phyloP scores from a whole-genome alignment of 2,888 invertebrate genomes.

The Periphyllus acericola region DNA sequence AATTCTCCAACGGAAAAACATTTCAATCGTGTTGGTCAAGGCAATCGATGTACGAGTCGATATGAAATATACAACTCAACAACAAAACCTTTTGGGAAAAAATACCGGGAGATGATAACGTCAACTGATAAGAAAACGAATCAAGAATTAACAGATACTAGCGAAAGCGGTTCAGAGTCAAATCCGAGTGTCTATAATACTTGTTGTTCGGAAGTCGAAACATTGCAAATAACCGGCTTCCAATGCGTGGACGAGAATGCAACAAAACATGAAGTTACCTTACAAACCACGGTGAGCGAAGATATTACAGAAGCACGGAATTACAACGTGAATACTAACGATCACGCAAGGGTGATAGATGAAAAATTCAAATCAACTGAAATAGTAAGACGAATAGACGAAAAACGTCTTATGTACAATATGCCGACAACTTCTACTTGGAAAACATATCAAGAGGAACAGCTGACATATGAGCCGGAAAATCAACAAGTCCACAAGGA shows the following conservation, averaged over 20 bases:
- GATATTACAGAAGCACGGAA: constrained; percentile 62
- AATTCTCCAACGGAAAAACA: constrained; percentile 28
- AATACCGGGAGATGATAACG: constrained; percentile 62
- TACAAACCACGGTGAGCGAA: constrained; percentile 54
- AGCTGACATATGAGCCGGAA: constrained; percentile 65
- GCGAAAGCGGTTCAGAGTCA: constrained; percentile 57
- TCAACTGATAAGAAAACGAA: constrained; percentile 18
- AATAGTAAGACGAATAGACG: constrained; percentile 46
- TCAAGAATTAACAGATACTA: constrained; percentile 67
- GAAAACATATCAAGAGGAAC: constrained; percentile 64
- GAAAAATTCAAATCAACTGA: constrained; percentile 57
- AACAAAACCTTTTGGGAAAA: constrained; percentile 63
- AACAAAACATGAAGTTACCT: constrained; percentile 57
- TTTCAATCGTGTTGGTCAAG: constrained; percentile 37
- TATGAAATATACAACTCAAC: constrained; percentile 64
- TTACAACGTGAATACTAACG: constrained; percentile 57
- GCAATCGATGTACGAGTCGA: constrained; percentile 62
- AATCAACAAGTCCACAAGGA: constrained; percentile 64
- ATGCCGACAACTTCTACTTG: constrained; percentile 58
- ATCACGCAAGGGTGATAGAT: constrained; percentile 7
- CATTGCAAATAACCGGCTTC: constrained; percentile 62
- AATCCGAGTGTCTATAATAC: constrained; percentile 55
- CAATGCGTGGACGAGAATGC: constrained; percentile 62
- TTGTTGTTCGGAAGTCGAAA: constrained; percentile 63
- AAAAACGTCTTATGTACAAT: constrained; percentile 60